Evolutionary conservation across 2,797 vertebrate species (phyloP).

Genomic region (Kryptolebias ocellatus): DNA sequence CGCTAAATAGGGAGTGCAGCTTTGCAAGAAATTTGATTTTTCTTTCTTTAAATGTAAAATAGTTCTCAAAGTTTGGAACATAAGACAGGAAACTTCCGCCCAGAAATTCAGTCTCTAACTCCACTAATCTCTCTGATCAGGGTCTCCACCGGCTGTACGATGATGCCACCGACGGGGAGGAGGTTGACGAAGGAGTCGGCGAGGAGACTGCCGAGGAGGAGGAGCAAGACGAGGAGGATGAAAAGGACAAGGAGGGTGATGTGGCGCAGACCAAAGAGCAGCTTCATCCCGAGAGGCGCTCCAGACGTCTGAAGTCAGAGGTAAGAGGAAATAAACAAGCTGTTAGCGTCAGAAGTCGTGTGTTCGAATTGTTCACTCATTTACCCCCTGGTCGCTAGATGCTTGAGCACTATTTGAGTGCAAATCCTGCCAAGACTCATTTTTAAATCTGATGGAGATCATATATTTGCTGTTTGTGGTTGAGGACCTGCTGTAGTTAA

Average conservation of each 20-base stretch:
- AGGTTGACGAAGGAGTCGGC: constrained; percentile 85
- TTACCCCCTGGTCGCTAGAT: too few relatives aligned
- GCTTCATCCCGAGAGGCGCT: constrained; percentile 77
- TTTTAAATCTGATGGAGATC: too few relatives aligned
- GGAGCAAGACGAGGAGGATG: constrained; percentile 84
- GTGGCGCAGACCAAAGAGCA: constrained; percentile 69
- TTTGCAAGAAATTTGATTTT: too few relatives aligned
- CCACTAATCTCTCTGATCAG: constrained; percentile 62
- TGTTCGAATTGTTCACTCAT: background rate
- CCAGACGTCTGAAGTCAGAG: constrained; percentile 83
- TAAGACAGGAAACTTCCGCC: too few relatives aligned
- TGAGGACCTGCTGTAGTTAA: too few relatives aligned
- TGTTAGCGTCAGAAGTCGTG: background rate
- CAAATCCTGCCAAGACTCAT: too few relatives aligned
- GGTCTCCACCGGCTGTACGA: constrained; percentile 90
- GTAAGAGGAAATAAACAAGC: constrained; percentile 43
- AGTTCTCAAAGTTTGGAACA: too few relatives aligned
- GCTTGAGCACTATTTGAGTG: too few relatives aligned
- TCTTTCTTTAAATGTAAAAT: too few relatives aligned
- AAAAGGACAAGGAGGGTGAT: constrained; percentile 55
- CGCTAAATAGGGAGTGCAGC: too few relatives aligned
- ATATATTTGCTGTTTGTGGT: too few relatives aligned
- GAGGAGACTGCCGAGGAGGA: constrained; percentile 82
- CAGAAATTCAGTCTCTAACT: background rate
- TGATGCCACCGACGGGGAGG: constrained; percentile 88